phyloP scores from a whole-genome alignment of 2,888 invertebrate species.

The Urechis unicinctus region DNA sequence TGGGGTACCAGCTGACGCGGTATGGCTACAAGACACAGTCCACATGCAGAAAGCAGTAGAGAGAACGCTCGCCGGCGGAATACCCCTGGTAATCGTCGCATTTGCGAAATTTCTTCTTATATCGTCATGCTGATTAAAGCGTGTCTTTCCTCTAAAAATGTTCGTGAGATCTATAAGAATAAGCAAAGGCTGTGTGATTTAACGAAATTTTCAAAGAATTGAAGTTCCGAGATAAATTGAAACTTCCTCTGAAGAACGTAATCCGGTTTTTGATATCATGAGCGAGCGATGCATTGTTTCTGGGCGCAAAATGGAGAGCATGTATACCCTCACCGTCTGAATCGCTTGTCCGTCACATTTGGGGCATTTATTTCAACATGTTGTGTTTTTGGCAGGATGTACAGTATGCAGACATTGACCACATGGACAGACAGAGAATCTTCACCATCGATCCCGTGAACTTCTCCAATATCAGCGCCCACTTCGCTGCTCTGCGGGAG shows the following conservation, averaged over 20 bases:
- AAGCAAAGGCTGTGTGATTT: too few species aligned
- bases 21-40: conserved; percentile 37
- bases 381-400: conserved; percentile 27
- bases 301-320: too few species aligned
- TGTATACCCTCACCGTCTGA: too few species aligned
- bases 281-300: too few species aligned
- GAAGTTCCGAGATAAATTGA: too few species aligned
- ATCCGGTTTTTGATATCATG: too few species aligned
- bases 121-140: background rate
- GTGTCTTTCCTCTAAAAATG: too few species aligned
- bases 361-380: too few species aligned
- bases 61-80: conserved; percentile 15
- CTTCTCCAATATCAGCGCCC: conserved; percentile 30
- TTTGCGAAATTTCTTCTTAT: background rate
- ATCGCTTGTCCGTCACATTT: too few species aligned
- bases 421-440: conserved; percentile 35
- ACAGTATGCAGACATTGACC: conserved; percentile 43
- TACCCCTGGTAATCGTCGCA: conserved; percentile 18
- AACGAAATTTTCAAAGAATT: too few species aligned
- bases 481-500: conserved; percentile 32
- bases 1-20: conserved; percentile 78
- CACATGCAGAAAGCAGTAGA: conserved; percentile 17
- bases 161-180: too few species aligned
- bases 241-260: too few species aligned
- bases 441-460: conserved; percentile 32